phyloP scores from a whole-genome alignment of 2,797 vertebrate genomes.

The Onychomys leucogaster region DNA sequence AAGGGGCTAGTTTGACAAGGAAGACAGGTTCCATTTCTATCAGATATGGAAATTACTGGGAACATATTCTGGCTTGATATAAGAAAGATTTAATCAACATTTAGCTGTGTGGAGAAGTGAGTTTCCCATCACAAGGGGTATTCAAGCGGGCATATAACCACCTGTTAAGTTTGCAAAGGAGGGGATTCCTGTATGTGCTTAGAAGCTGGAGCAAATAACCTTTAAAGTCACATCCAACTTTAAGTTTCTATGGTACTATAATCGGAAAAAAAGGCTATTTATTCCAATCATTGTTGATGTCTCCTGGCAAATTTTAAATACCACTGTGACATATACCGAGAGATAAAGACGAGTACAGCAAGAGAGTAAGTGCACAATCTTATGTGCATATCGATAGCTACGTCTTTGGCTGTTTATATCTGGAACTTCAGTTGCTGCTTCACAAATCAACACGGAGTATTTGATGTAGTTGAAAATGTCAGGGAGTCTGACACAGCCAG shows the following conservation, averaged over 20 bases:
- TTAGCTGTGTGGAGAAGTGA: background rate
- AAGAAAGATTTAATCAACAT: background rate
- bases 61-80: background rate
- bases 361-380: background rate
- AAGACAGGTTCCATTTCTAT: background rate
- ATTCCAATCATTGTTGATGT: constrained; percentile 25
- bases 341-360: constrained; percentile 54
- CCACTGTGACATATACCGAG: constrained; percentile 38
- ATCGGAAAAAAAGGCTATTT: background rate
- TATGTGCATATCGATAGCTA: background rate
- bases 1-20: background rate
- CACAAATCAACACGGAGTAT: background rate
- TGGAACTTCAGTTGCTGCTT: constrained; percentile 40
- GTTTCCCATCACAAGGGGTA: background rate
- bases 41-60: background rate
- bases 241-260: background rate
- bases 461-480: constrained; percentile 32
- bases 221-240: constrained; percentile 43
- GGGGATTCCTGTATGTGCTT: background rate
- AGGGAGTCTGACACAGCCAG: constrained; percentile 15
- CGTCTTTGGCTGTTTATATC: constrained; percentile 65
- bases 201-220: background rate
- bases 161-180: background rate
- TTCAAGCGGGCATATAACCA: background rate
- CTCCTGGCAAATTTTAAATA: constrained; percentile 68